Evolutionary conservation across 2,797 vertebrate species (phyloP).

Genomic region (Coranthus polyacanthus): DNA sequence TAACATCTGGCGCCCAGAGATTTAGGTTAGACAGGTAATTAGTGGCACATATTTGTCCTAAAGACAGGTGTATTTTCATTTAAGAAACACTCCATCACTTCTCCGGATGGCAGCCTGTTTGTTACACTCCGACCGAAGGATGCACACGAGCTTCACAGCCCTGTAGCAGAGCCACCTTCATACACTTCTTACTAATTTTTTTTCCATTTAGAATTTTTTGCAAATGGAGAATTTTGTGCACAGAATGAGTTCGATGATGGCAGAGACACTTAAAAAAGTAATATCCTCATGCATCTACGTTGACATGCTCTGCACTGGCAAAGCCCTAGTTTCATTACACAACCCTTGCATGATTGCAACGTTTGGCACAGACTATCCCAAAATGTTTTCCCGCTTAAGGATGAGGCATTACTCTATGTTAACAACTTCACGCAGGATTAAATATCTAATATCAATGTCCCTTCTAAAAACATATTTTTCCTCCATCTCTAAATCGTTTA

Average conservation of each 20-base stretch:
- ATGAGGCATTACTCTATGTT: constrained; percentile 76
- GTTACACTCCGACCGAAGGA: constrained; percentile 51
- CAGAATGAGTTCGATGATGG: constrained; percentile 10
- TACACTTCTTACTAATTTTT: not conserved
- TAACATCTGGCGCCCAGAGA: constrained; percentile 89
- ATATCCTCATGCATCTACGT: constrained; percentile 7
- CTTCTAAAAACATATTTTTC: constrained; percentile 48
- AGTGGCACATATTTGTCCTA: constrained; percentile 89
- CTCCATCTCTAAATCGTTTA: constrained; percentile 25
- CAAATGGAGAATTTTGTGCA: not conserved
- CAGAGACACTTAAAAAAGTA: constrained; percentile 26
- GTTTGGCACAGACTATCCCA: constrained; percentile 61
- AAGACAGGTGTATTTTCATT: constrained; percentile 91
- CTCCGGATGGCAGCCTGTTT: constrained; percentile 71
- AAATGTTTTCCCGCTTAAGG: constrained; percentile 79
- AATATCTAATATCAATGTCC: constrained; percentile 75
- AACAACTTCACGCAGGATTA: constrained; percentile 78
- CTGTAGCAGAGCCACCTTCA: constrained; percentile 5
- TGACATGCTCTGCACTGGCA: constrained; percentile 42
- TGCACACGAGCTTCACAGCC: constrained; percentile 39
- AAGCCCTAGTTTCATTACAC: constrained; percentile 75
- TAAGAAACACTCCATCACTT: constrained; percentile 87
- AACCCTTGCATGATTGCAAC: constrained; percentile 69
- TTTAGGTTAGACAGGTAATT: constrained; percentile 92
- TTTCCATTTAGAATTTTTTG: constrained; percentile 13